Evolutionary conservation across 2,113 vertebrate genomes (phyloP), one percentile per base, ranked within the genome.

Genomic region (Lophochroa leadbeateri): DNA sequence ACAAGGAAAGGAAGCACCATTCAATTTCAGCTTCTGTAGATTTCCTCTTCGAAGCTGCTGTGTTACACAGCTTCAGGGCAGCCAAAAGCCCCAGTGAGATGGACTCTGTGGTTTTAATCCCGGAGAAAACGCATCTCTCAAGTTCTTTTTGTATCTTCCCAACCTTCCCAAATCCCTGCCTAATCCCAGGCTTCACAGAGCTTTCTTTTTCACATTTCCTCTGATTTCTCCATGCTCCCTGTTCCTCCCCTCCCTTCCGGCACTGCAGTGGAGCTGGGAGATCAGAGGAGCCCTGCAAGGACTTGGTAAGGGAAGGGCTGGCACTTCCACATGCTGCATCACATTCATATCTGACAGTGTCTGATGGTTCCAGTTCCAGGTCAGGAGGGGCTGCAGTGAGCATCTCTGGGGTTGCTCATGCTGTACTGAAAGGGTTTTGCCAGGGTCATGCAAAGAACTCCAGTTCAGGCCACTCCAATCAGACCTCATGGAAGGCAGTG

Each of bases 91-190:
- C 46, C 76, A 9, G 46, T 1, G 43, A 87, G 86, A 72, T 37
- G 70, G 72, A 57, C 80, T 92, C 77, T 37, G 68, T 24, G 65
- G 37, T 88, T 70, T 92, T 95, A 94, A 96, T 96, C 87, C 92
- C 64, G 50, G 50, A 75, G 88, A 95, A 97, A 92, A 92, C 2
- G 1, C 75, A 55, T 78, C 65, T 79, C 81, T 88, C 57, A 44
- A 82, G 68, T 64, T 50, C 55, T 75, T 85, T 93, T 90, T 87
- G n/a, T 46, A 89, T 65, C 55, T 82, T 43, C 88, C 81, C 75
- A 65, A 23, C 85, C 63, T 86, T 82, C 80, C 68, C 88, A 92
- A 94, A 96, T 93, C 95, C 90, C 86, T 64, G 44, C 46, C 80
- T 95, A 80, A 94, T 41, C 31, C 88, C 67, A 33, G 19, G 82